Conservation (phyloP, 2,888 invertebrate species). For the Agrotis segetum region DNA sequence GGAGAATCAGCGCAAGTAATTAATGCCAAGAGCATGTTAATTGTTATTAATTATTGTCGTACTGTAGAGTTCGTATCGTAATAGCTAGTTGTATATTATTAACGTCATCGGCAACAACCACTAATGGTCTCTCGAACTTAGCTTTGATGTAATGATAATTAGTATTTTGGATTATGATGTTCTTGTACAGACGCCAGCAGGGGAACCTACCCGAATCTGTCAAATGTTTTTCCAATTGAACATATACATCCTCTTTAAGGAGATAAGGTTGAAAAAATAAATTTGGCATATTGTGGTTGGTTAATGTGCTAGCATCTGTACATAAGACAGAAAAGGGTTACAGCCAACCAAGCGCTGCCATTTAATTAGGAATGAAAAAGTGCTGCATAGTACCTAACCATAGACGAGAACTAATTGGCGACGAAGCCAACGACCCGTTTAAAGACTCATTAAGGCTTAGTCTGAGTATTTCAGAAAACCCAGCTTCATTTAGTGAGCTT, state of each 20-base stretch:
- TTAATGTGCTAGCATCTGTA: neutral
- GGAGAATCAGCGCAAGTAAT: constrained; percentile 51
- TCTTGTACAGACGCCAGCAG: neutral
- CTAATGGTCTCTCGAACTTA: constrained; percentile 13
- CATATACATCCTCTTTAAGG: too few relatives aligned
- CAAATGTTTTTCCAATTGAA: too few relatives aligned
- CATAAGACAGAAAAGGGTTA: neutral
- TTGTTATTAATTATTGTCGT: constrained; percentile 58
- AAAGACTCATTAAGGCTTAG: constrained; percentile 49
- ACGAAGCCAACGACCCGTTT: constrained; percentile 51
- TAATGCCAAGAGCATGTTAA: constrained; percentile 54
- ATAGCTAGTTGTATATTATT: constrained; percentile 35
- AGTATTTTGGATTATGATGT: neutral
- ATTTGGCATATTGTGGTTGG: too few relatives aligned
- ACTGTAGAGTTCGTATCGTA: constrained; percentile 35
- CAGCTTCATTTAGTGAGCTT: constrained; percentile 58
- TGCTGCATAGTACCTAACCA: neutral
- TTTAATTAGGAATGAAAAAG: constrained; percentile 49
- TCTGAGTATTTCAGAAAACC: constrained; percentile 39
- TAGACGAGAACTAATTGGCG: constrained; percentile 51
- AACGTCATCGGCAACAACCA: constrained; percentile 18
- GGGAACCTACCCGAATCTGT: too few relatives aligned
- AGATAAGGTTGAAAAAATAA: too few relatives aligned
- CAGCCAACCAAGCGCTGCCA: constrained; percentile 4
- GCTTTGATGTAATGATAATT: neutral